These are phyloP conservation scores for Eilema caniola DNA, from an alignment of 2,888 invertebrate genomes.

Conservation along the genomic window DNA sequence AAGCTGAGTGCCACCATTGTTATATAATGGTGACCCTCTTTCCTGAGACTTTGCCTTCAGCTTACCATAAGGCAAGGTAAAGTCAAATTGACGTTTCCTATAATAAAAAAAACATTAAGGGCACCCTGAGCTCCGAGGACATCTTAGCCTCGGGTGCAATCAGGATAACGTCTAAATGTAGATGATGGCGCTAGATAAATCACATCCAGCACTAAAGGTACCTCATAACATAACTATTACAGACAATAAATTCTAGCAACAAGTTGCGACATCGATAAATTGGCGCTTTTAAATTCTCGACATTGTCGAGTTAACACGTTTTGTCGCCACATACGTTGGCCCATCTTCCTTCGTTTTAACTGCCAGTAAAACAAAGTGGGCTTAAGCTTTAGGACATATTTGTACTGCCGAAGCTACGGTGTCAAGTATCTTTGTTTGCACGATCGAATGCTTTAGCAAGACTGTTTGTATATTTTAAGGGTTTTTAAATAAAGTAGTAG, in stretches of 20 bases:
- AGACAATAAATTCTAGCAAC: conserved; percentile 37
- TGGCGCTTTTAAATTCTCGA: conserved; percentile 55
- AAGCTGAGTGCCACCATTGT: too few species aligned
- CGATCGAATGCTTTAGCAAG: conserved; percentile 23
- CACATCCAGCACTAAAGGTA: conserved; percentile 7
- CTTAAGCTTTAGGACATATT: conserved; percentile 32
- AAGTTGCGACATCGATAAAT: conserved; percentile 61
- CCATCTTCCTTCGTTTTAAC: conserved; percentile 53
- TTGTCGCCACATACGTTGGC: conserved; percentile 34
- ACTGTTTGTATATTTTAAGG: conserved; percentile 13
- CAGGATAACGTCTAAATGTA: too few species aligned
- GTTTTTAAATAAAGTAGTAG: conserved; percentile 15
- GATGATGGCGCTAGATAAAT: not conserved
- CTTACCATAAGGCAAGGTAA: too few species aligned
- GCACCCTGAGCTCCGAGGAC: too few species aligned
- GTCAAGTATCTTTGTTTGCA: conserved; percentile 64
- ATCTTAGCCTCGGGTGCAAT: too few species aligned
- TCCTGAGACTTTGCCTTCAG: too few species aligned
- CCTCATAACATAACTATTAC: conserved; percentile 35
- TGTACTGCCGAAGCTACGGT: conserved; percentile 54
- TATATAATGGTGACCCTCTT: too few species aligned
- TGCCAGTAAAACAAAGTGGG: conserved; percentile 61
- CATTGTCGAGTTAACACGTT: conserved; percentile 59
- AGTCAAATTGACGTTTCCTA: too few species aligned
- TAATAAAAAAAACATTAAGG: too few species aligned